Percentiles rank a stretch among this genome's conserved stretches.
Conservation (phyloP, 2,797 vertebrate genomes). For the Schizopygopsis malacanthus region DNA sequence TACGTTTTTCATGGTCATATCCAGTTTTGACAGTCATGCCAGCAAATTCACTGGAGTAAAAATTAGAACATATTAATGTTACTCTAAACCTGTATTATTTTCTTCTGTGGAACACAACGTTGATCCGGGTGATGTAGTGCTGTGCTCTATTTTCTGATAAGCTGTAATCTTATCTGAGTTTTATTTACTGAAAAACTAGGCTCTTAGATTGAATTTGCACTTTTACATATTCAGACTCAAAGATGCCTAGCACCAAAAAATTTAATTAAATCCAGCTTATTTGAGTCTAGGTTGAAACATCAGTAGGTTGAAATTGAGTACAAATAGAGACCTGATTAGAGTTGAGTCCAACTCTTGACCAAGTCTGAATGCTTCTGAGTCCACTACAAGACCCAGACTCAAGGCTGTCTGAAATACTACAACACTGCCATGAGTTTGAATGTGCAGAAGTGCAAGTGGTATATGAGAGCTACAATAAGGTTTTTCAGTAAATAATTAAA, state of each 20-base stretch:
- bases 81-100: not conserved
- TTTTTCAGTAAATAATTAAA: not conserved
- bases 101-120: not conserved
- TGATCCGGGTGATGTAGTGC: not conserved
- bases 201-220: not conserved
- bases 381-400: too few relatives aligned
- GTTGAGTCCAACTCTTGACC: too few relatives aligned
- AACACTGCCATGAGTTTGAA: too few relatives aligned
- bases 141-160: not conserved
- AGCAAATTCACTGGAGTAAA: not conserved
- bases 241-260: not conserved
- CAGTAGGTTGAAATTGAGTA: not conserved
- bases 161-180: not conserved
- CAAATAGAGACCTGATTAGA: too few relatives aligned
- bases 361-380: too few relatives aligned
- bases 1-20: constrained; percentile 1
- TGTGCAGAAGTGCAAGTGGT: too few relatives aligned
- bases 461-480: not conserved
- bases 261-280: not conserved
- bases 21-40: not conserved
- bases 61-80: not conserved
- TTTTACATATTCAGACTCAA: not conserved
- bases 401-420: too few relatives aligned
- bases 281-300: not conserved
- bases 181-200: not conserved